Evolutionary conservation across 1,140 invertebrate genomes (phyloP), one percentile per base, ranked within the genome.

Genomic region (Zophobas morio): DNA sequence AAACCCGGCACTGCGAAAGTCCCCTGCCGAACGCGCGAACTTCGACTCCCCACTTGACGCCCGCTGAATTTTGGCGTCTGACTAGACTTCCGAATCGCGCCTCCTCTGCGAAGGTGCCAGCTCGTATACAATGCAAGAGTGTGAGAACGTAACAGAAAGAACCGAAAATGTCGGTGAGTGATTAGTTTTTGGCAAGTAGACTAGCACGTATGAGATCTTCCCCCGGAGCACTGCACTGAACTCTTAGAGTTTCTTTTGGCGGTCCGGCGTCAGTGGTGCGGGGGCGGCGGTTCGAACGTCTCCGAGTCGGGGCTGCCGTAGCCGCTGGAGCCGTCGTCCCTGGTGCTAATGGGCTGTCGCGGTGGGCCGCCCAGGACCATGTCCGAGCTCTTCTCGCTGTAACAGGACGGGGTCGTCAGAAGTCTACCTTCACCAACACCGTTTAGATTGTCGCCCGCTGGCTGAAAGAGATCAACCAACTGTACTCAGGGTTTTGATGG

Each of bases 221-320:
- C 37, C 63, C 35, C 56, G 71, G 60, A 56, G 60, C 74, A 72
- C 77, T 57, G 70, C 75, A 78, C 75, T 80, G 40, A 39, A 77
- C 49, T 78, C 60, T 78, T 75, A 53, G 60, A 66, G 63, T 71
- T 70, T 35, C 70, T 60, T 73, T 70, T 72, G 66, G 47, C 74
- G 51, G 51, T 54, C 47, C 72, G 73, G 74, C 76, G 78, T 74
- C 70, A 76, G 54, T 66, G 78, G n/a, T 56, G 71, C 42, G 79
- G 78, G 8, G 70, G 54, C 72, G 87, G 87, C 42, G 85, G 79
- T 75, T 91, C 90, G 80, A 90, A 90, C 36, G 89, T 90, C 80
- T 90, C 90, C 2, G 90, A 90, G 85, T 92, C 91, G 35, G 90
- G 87, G 84, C 90, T 91, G 76, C 90, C 90, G 85, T 90, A 91